Evolutionary conservation across 2,797 vertebrate genomes (phyloP).

Genomic region (Cirrhinus molitorella): DNA sequence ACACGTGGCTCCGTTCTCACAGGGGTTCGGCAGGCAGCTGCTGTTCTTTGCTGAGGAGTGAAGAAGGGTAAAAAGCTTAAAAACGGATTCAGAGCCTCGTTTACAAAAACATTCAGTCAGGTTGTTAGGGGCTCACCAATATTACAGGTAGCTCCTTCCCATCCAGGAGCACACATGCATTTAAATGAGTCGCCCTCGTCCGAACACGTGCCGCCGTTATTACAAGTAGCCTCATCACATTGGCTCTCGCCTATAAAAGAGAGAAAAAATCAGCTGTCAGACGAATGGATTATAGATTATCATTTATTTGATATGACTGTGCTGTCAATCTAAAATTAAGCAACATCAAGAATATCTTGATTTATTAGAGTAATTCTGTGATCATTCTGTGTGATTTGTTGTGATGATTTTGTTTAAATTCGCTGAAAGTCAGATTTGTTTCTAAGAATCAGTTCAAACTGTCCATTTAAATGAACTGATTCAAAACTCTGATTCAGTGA

Average conservation of each 20-base stretch:
- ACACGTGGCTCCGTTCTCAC: conserved; percentile 96
- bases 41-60: conserved; percentile 89
- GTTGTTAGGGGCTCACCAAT: conserved; percentile 50
- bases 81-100: neutral
- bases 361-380: no score
- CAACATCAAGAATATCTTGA: no score
- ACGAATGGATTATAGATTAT: neutral
- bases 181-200: conserved; percentile 94
- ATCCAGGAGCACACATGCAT: conserved; percentile 92
- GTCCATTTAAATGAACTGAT: neutral
- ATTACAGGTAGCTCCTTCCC: conserved; percentile 92
- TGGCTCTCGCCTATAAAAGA: conserved; percentile 89
- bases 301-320: neutral
- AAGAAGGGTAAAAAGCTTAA: neutral
- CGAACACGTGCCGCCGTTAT: conserved; percentile 94
- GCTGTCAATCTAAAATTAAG: no score
- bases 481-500: neutral
- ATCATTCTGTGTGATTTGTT: no score
- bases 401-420: no score
- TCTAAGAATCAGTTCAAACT: no score
- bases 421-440: neutral
- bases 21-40: conserved; percentile 96
- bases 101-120: neutral
- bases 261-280: conserved; percentile 22
- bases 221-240: conserved; percentile 95